A percentile compares a stretch with the other conserved stretches of the same genome.
Conservation (phyloP, 2,113 vertebrate genomes). For the Megatriorchis doriae region DNA sequence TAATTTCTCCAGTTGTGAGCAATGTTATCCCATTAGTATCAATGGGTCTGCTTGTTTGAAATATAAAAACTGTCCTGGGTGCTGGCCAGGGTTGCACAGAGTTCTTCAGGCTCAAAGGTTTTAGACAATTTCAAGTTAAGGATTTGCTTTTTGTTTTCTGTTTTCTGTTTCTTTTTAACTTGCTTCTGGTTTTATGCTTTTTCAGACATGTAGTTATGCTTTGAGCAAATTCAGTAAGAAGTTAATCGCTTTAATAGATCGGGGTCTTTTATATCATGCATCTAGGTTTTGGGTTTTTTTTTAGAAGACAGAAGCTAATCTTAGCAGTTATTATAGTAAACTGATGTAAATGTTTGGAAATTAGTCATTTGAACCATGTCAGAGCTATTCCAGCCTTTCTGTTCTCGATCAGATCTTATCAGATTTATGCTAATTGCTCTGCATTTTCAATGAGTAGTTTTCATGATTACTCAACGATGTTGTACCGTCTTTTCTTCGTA, state of each 20-base stretch:
- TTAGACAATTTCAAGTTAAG: not conserved
- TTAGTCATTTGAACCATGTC: slow-evolving; percentile 18
- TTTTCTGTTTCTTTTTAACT: slow-evolving; percentile 2
- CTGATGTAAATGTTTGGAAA: slow-evolving; percentile 1
- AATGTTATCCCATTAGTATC: not conserved
- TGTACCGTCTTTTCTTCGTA: not conserved
- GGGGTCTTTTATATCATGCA: not conserved
- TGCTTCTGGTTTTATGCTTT: not conserved
- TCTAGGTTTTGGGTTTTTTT: not conserved
- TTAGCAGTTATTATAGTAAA: not conserved
- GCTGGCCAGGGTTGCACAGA: not conserved
- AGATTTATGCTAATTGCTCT: not conserved
- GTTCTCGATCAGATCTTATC: slow-evolving; percentile 16
- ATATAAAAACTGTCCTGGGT: not conserved
- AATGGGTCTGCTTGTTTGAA: not conserved
- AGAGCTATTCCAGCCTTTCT: slow-evolving; percentile 7
- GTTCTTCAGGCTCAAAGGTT: not conserved
- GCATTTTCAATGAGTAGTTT: not conserved
- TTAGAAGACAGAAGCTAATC: not conserved
- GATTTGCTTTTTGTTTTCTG: not conserved
- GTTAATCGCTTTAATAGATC: not conserved
- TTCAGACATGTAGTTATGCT: not conserved
- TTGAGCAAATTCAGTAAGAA: not conserved
- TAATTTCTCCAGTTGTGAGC: not conserved
- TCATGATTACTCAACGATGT: not conserved